Base-by-base conservation (phyloP, 2,113 vertebrate species). In the Apeltes quadracus region DNA sequence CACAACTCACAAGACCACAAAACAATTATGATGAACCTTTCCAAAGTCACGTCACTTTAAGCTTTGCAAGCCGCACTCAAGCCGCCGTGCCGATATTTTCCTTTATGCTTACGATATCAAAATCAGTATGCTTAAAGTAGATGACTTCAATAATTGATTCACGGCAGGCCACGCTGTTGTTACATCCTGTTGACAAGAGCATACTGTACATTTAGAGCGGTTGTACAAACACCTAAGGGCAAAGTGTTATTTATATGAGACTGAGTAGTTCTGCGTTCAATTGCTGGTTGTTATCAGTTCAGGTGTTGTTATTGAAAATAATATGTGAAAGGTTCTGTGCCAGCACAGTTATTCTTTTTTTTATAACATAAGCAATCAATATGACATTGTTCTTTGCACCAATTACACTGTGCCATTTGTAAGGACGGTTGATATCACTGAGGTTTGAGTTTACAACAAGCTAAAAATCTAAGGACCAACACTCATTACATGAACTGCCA, bases 221-320 rank as follows among this genome's bases (percentile, higher is more conserved):
- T 90, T 90, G 86, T 90, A 85, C 69, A 86, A 90, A 89, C 84
- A 91, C 87, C 85, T 90, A 85, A 87, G 79, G 87, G 72, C 76
- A 88, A 90, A 87, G 84, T 88, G 83, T 89, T 80, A 58, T 48
- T 85, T 89, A 82, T 85, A 88, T 90, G 91, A 91, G 91, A 90
- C 72, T 61, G 80, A 62, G 78, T 55, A 78, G 74, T 82, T 83
- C 72, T 82, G 85, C 81, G 79, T 87, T 80, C 55, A 69, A 55
- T 89, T 91, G 90, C 91, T 92, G 90, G 88, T 93, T 84, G 79
- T 88, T 84, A 78, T 88, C 71, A 87, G 67, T 88, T 89, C 80
- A 83, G 76, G 76, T 81, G 75, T 78, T 81, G 74, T 29, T 38
- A 41, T 39, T 70, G 3, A 41, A 41, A 41, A 53, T 25, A 12